phyloP scores from a whole-genome alignment of 30 jellyfish, hydroid and myxozoan species.

The Turritopsis rubra region DNA sequence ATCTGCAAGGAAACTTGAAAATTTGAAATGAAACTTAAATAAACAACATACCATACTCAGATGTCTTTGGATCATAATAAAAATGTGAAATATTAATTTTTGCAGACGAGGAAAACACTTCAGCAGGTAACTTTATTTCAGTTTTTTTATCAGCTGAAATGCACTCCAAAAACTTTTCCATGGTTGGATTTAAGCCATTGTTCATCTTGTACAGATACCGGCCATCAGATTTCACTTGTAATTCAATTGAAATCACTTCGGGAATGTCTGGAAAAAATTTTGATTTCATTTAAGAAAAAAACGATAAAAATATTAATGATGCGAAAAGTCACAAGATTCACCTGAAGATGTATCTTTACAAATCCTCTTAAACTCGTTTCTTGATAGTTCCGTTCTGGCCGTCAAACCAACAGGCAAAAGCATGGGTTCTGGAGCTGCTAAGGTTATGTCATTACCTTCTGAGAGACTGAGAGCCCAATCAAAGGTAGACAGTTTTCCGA shows the following conservation, averaged over 20 bases:
- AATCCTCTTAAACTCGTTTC: constrained; percentile 5
- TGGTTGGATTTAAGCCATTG: constrained; percentile 13
- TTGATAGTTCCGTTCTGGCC: constrained; percentile 22
- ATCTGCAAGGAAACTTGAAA: background rate
- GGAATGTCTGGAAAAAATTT: constrained; percentile 11
- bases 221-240: constrained; percentile 15
- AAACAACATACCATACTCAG: constrained; percentile 14
- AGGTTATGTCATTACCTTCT: constrained; percentile 17
- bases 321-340: background rate
- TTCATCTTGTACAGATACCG: constrained; percentile 18
- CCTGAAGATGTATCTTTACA: constrained; percentile 19
- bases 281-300: background rate
- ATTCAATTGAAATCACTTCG: constrained; percentile 12
- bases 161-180: constrained; percentile 11
- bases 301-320: background rate
- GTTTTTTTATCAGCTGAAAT: constrained; percentile 10
- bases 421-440: constrained; percentile 27
- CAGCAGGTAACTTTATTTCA: constrained; percentile 2
- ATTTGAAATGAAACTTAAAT: background rate
- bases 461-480: constrained; percentile 28
- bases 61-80: constrained; percentile 4
- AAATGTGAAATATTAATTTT: constrained; percentile 21
- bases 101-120: constrained; percentile 1
- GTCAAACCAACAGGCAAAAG: constrained; percentile 24
- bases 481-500: background rate